phyloP scores from a whole-genome alignment of 2,113 vertebrate genomes.

The Ochotona princeps region DNA sequence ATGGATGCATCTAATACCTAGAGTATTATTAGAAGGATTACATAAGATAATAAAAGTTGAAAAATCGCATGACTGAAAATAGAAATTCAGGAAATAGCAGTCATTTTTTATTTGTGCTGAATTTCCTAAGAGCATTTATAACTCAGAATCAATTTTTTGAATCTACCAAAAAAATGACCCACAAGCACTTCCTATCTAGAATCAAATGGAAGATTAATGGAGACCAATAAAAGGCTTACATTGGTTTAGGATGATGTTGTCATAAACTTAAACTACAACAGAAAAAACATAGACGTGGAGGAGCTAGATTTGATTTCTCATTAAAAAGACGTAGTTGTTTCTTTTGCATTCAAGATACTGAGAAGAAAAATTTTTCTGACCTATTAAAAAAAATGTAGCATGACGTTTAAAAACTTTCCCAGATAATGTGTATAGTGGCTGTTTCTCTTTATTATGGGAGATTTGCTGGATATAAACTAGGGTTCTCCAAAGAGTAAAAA shows the following conservation, averaged over 20 bases:
- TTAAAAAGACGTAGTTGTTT: not conserved
- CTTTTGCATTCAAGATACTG: not conserved
- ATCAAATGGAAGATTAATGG: not conserved
- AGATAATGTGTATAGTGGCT: not conserved
- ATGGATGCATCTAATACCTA: not conserved
- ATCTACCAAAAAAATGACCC: not conserved
- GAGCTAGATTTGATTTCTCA: not conserved
- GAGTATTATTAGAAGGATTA: not conserved
- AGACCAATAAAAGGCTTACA: not conserved
- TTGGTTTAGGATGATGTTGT: not conserved
- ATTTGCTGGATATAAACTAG: not conserved
- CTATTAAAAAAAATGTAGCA: conserved; percentile 8
- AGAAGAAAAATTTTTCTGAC: not conserved
- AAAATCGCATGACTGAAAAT: not conserved
- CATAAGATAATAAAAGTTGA: not conserved
- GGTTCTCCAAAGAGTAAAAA: not conserved
- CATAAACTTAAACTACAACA: not conserved
- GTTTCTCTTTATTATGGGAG: not conserved
- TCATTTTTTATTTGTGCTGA: not conserved
- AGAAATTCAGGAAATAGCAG: not conserved
- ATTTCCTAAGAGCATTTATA: not conserved
- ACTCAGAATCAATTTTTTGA: conserved; percentile 2
- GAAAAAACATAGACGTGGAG: not conserved
- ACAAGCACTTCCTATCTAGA: not conserved
- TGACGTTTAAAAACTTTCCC: not conserved